Percentiles rank a stretch among this genome's conserved stretches.
These are phyloP conservation scores for Tricholauxania praeusta DNA, from an alignment of 2,888 invertebrate genomes.

Conservation along the genomic window DNA sequence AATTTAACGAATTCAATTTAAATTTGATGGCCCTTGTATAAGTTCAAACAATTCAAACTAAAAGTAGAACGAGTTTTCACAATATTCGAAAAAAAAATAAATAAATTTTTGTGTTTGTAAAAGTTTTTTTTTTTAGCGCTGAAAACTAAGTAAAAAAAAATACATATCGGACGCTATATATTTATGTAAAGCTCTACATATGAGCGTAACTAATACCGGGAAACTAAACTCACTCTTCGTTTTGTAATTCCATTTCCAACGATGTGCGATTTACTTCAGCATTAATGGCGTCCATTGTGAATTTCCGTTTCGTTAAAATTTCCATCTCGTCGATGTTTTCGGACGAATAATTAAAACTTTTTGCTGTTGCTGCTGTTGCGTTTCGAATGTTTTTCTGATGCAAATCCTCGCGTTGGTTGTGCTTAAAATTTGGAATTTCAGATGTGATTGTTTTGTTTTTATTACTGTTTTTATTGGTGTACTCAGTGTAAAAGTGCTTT, in stretches of 20 bases:
- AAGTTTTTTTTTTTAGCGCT: too few relatives aligned
- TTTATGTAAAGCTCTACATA: too few relatives aligned
- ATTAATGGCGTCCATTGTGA: conserved; percentile 53
- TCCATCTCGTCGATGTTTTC: conserved; percentile 51
- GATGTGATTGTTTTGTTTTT: conserved; percentile 12
- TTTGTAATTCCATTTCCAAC: conserved; percentile 53
- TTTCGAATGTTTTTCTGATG: neutral
- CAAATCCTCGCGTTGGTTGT: neutral
- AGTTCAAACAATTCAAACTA: too few relatives aligned
- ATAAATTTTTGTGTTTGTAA: too few relatives aligned
- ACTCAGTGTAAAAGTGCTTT: neutral
- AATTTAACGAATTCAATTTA: too few relatives aligned
- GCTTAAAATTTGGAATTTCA: conserved; percentile 9
- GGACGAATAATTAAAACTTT: conserved; percentile 61
- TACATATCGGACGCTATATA: too few relatives aligned
- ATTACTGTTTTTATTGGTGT: conserved; percentile 41
- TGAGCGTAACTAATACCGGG: too few relatives aligned
- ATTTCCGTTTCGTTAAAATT: conserved; percentile 53
- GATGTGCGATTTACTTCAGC: conserved; percentile 51
- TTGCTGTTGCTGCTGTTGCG: conserved; percentile 13
- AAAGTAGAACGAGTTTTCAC: too few relatives aligned
- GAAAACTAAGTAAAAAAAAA: too few relatives aligned
- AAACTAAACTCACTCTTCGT: conserved; percentile 57
- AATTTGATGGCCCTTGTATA: too few relatives aligned
- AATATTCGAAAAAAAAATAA: too few relatives aligned